Base-by-base conservation (phyloP, 2,797 vertebrate genomes). In the Odontamblyopus rebecca region DNA sequence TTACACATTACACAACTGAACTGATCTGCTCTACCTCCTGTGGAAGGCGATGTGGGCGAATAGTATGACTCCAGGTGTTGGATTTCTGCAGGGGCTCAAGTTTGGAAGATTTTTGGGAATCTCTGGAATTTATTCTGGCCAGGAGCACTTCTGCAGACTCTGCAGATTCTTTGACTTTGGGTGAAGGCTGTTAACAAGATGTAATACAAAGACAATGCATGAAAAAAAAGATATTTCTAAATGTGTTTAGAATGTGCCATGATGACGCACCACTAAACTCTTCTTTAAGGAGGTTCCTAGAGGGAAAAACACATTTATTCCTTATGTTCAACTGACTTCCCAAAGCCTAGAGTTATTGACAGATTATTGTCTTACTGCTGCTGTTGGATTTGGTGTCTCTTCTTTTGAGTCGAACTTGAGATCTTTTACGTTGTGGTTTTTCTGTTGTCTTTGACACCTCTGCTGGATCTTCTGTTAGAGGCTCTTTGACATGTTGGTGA, bases 51-150 rank as follows among this genome's bases (percentile, higher is more conserved):
- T 56, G 13, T 19, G 23, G 3, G 54, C 3, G 38, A n/a, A 12
- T 19, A 53, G 27, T 82, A 91, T 78, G 82, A 35, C 61, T 74
- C 89, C 91, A 79, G 65, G 41, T 81, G 30, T 54, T 73, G 27
- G n/a, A 4, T 0, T 66, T 71, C 23, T 93, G 35, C 9, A 38
- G 8, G 35, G 35, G 7, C 8, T 48, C 82, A 74, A 89, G 91
- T 82, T 89, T 94, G 61, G 83, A 16, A 12, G 74, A 73, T 81
- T 92, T 90, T 61, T 78, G 81, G 2, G 96, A 83, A 41, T 91
- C 94, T 72, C 92, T 94, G 19, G 93, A 92, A 8, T 91, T 91
- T 38, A 94, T 95, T 0, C 90, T 93, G 81, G 91, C 84, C 79
- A 96, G 81, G 57, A 96, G 87, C 0, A 95, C 93, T 70, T 91